phyloP scores from a whole-genome alignment of 2,113 vertebrate genomes.

The Pristiophorus japonicus region DNA sequence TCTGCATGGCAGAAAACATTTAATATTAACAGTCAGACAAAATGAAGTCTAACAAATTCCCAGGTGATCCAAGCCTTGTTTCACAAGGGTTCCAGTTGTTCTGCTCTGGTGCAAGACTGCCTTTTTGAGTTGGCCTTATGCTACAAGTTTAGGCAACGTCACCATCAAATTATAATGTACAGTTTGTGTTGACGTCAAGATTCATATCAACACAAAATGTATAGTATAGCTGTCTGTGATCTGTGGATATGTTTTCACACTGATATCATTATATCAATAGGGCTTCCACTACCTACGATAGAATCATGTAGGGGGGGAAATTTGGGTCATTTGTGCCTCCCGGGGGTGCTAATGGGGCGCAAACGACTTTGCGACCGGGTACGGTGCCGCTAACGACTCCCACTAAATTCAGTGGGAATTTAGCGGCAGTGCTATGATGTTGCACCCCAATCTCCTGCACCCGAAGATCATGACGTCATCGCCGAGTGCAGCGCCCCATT shows the following conservation, averaged over 20 bases:
- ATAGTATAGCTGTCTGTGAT: background rate
- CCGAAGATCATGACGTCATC: too few relatives aligned
- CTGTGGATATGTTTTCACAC: background rate
- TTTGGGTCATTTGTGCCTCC: too few relatives aligned
- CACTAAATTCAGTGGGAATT: too few relatives aligned
- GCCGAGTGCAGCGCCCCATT: too few relatives aligned
- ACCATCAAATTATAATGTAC: background rate
- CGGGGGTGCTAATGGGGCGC: too few relatives aligned
- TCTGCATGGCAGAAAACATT: background rate
- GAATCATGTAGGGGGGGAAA: too few relatives aligned
- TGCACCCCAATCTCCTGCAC: too few relatives aligned
- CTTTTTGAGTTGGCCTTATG: background rate
- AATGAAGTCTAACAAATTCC: background rate
- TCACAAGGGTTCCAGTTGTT: background rate
- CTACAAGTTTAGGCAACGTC: background rate
- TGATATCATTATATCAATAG: background rate
- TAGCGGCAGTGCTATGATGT: too few relatives aligned
- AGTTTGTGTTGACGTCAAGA: background rate
- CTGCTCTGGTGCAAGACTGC: background rate
- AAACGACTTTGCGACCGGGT: too few relatives aligned
- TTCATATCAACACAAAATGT: background rate
- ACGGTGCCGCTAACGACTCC: too few relatives aligned
- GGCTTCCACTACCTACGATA: background rate
- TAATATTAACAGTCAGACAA: background rate
- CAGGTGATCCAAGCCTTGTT: background rate